Evolutionary conservation across 2,797 vertebrate genomes (phyloP), one percentile per base, ranked within the genome.

Genomic region (Accipiter superciliosus): DNA sequence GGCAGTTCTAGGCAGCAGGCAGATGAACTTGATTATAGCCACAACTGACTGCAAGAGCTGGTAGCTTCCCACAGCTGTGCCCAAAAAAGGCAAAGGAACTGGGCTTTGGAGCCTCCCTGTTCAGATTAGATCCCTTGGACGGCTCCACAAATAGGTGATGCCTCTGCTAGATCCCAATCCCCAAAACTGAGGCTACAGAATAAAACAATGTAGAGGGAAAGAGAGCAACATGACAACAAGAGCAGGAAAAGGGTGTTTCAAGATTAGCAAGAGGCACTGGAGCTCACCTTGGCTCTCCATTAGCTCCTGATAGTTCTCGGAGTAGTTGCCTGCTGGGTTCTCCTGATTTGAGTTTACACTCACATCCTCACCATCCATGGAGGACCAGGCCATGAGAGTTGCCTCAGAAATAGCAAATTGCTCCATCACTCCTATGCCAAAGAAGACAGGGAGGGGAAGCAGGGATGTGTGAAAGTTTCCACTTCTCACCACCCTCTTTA

Each of bases 401-500:
- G 99, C 99, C 97, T 99, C 98, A 4, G 99, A 99, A 97, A 99
- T 99, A 1, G 99, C 99, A 97, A 99, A 99, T 93, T 99, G 99
- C 95, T 99, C 98, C 98, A 99, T 99, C 94, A 99, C 98, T 33
- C 99, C 99, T 98, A 73, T 21, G 53, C 65, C 84, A 89, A 77
- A 92, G 69, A 28, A 87, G 67, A 95, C 13, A 61, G 22, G 35
- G 24, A 94, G 24, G 62, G 37, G 28, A 86, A 80, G 72, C 16
- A 58, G 18, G 18, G 39, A 45, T 40, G 33, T 25, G 3, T 94
- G 45, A 29, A 83, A 45, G 26, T 50, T 59, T 55, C 28, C 47
- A 55, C 31, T 33, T 90, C 31, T 67, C 9, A 8, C 19, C 22
- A 24, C 37, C 24, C 29, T 42, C 65, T 37, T 70, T 55, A 67